A percentile compares a stretch with the other conserved stretches of the same genome.
These are phyloP conservation scores for Cyclopterus lumpus DNA, from an alignment of 2,797 vertebrate genomes.

Conservation along the genomic window DNA sequence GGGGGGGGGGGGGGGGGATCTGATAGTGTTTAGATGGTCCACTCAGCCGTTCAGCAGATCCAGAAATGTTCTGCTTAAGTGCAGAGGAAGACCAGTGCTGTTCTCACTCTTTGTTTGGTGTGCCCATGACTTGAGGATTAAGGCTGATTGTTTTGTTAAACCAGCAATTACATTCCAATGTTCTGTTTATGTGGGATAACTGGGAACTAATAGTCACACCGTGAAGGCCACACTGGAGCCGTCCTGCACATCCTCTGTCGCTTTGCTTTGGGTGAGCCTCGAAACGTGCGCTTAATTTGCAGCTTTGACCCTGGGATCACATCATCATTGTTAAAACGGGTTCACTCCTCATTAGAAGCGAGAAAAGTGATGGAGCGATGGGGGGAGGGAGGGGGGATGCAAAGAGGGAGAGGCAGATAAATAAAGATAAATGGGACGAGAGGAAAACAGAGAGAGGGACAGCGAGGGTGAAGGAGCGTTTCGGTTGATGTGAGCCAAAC, in stretches of 20 bases:
- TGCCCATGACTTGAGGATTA: conserved; percentile 36
- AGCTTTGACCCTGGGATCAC: conserved; percentile 68
- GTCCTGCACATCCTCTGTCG: conserved; percentile 31
- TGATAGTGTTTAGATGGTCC: conserved; percentile 64
- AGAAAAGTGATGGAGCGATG: conserved; percentile 67
- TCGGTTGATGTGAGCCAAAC: conserved; percentile 74
- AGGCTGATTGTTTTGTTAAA: conserved; percentile 33
- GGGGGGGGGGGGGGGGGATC: conserved; percentile 45
- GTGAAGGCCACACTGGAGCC: conserved; percentile 15
- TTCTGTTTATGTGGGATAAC: conserved; percentile 37
- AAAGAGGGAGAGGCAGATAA: conserved; percentile 54
- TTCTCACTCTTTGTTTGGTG: conserved; percentile 28
- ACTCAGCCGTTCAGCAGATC: conserved; percentile 48
- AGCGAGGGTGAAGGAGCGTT: conserved; percentile 67
- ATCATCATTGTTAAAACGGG: conserved; percentile 70
- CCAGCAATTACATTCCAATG: conserved; percentile 39
- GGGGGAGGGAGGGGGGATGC: conserved; percentile 24
- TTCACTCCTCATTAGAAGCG: conserved; percentile 77
- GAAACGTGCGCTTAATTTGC: conserved; percentile 76
- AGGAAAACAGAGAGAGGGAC: conserved; percentile 55
- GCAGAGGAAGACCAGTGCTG: conserved; percentile 27
- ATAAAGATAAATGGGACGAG: conserved; percentile 75
- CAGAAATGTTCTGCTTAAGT: conserved; percentile 43
- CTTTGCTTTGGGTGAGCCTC: conserved; percentile 44
- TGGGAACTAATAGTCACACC: conserved; percentile 35